Conservation (phyloP, 2,113 vertebrate genomes). For the Sylvilagus bachmani region DNA sequence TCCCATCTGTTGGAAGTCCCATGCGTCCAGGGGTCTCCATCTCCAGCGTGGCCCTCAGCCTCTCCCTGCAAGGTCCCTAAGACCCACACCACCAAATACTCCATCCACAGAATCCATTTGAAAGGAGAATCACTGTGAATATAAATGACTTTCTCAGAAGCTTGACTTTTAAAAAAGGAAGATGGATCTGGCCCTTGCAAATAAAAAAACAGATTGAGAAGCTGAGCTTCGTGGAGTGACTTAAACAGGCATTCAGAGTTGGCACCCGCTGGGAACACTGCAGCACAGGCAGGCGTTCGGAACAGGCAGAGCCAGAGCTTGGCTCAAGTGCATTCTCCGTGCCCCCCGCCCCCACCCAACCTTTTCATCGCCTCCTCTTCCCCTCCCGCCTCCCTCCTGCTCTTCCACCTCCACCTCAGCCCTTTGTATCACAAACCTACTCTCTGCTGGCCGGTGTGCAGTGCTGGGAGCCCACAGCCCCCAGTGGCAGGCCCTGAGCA, state of each 20-base stretch:
- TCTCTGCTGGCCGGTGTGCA: background rate
- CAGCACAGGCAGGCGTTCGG: constrained; percentile 49
- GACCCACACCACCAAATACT: constrained; percentile 67
- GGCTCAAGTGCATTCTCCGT: background rate
- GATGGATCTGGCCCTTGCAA: constrained; percentile 83
- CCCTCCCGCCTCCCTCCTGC: background rate
- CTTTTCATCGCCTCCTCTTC: background rate
- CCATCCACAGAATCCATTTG: constrained; percentile 72
- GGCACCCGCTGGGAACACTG: constrained; percentile 79
- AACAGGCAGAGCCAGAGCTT: constrained; percentile 60
- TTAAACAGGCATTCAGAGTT: constrained; percentile 83
- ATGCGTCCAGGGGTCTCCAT: background rate
- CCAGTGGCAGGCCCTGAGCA: background rate
- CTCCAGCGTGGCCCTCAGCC: constrained; percentile 3
- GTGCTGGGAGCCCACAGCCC: background rate
- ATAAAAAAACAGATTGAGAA: constrained; percentile 85
- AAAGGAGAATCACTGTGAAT: constrained; percentile 81
- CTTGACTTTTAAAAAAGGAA: constrained; percentile 84
- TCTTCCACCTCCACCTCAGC: background rate
- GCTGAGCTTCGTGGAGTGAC: constrained; percentile 81
- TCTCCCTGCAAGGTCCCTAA: constrained; percentile 42
- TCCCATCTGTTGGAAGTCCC: background rate
- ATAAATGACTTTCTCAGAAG: constrained; percentile 83
- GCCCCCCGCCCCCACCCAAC: background rate
- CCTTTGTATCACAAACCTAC: background rate